Conservation (phyloP, 2,888 invertebrate genomes). For the Mystacides longicornis region DNA sequence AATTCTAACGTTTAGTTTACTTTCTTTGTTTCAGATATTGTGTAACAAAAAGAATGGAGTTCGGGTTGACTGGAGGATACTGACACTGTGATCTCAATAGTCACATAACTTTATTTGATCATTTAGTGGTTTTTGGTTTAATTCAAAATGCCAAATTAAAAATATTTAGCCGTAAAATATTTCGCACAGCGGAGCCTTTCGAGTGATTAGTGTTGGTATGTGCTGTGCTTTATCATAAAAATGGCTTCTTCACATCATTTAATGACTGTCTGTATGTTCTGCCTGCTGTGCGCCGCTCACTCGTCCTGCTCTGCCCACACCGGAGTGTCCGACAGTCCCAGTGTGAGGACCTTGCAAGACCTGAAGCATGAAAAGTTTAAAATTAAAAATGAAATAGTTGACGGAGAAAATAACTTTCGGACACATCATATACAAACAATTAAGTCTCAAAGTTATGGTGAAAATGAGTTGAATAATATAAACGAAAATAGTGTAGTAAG, state of each 20-base stretch:
- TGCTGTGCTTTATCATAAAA: slow-evolving; percentile 24
- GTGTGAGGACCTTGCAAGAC: slow-evolving; percentile 15
- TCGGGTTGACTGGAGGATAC: no score
- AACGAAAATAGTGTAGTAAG: background rate
- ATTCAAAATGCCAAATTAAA: no score
- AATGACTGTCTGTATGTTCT: slow-evolving; percentile 77
- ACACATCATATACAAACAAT: slow-evolving; percentile 1
- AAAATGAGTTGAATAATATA: background rate
- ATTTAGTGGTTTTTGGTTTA: no score
- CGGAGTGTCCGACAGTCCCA: slow-evolving; percentile 30
- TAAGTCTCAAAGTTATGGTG: background rate
- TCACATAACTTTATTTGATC: no score
- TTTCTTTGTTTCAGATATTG: no score
- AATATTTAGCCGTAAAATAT: no score
- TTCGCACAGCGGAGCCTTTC: background rate
- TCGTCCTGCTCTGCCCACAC: slow-evolving; percentile 67
- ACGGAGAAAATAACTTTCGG: background rate
- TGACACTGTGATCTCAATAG: no score
- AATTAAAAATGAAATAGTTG: slow-evolving; percentile 10
- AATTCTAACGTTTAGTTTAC: no score
- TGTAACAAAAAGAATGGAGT: no score
- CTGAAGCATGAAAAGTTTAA: slow-evolving; percentile 23
- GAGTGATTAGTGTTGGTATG: background rate
- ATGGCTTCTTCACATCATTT: slow-evolving; percentile 55
- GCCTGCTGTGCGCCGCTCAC: slow-evolving; percentile 71